A percentile compares a stretch with the other conserved stretches of the same genome.
Evolutionary conservation across 1,140 invertebrate genomes (phyloP).

Genomic region (Rhynchophorus ferrugineus): DNA sequence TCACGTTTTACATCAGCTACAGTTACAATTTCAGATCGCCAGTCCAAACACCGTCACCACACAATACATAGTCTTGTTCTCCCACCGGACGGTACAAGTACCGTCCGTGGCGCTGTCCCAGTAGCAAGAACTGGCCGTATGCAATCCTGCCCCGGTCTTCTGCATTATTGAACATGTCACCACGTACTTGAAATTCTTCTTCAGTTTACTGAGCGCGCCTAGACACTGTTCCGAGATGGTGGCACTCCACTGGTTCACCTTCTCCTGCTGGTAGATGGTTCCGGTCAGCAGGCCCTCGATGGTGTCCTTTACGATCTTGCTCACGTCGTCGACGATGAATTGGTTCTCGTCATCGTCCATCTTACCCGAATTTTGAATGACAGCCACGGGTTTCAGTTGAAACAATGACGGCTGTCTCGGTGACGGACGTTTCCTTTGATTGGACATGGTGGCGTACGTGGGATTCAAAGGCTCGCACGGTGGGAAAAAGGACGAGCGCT

Average conservation of each 20-base stretch:
- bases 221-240: constrained; percentile 90
- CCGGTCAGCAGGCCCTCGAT: constrained; percentile 92
- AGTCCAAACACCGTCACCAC: constrained; percentile 54
- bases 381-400: neutral
- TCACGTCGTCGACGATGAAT: constrained; percentile 64
- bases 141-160: constrained; percentile 93
- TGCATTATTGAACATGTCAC: constrained; percentile 97
- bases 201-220: constrained; percentile 82
- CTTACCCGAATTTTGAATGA: constrained; percentile 4
- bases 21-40: constrained; percentile 36
- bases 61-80: constrained; percentile 98
- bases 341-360: constrained; percentile 36
- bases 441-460: constrained; percentile 3
- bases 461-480: constrained; percentile 1
- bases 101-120: constrained; percentile 96
- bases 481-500: neutral
- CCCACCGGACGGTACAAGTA: constrained; percentile 95
- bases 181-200: constrained; percentile 86
- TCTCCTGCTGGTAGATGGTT: constrained; percentile 88
- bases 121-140: constrained; percentile 95
- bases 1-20: no score
- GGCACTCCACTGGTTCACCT: constrained; percentile 96
- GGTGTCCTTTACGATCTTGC: constrained; percentile 94
- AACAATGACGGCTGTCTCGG: constrained; percentile 3
- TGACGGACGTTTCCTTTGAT: neutral